Percentiles rank a stretch among this genome's conserved stretches.
These are phyloP conservation scores for Drosophila sturtevanti DNA, from an alignment of 1,140 invertebrate genomes.

Conservation along the genomic window DNA sequence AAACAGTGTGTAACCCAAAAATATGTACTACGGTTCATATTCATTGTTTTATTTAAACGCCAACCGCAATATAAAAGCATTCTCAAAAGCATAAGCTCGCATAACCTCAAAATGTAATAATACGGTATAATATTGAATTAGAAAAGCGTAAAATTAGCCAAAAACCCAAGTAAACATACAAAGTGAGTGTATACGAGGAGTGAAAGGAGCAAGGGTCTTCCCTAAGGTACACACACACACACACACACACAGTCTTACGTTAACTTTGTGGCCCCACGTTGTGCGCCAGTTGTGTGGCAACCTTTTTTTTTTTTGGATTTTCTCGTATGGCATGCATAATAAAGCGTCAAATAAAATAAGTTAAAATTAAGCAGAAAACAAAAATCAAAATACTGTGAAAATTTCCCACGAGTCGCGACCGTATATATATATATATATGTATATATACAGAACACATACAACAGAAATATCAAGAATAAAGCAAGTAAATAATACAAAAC, in stretches of 20 bases:
- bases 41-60: conserved; percentile 33
- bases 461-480: neutral
- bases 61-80: conserved; percentile 18
- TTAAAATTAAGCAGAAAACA: conserved; percentile 50
- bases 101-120: conserved; percentile 47
- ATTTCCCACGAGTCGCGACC: conserved; percentile 35
- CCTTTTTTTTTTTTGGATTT: neutral
- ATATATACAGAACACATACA: too few relatives aligned
- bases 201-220: neutral
- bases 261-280: neutral
- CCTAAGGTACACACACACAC: neutral
- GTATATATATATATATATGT: neutral
- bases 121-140: conserved; percentile 62
- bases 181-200: neutral
- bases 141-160: conserved; percentile 69
- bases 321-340: conserved; percentile 28
- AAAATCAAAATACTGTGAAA: conserved; percentile 43
- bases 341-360: conserved; percentile 35
- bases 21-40: neutral
- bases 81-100: conserved; percentile 9
- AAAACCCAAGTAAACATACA: conserved; percentile 30
- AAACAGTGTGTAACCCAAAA: neutral
- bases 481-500: neutral
- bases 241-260: neutral
- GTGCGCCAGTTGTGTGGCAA: conserved; percentile 9